Conservation (phyloP, 2,888 invertebrate species). For the Trissolcus brochymenae region DNA sequence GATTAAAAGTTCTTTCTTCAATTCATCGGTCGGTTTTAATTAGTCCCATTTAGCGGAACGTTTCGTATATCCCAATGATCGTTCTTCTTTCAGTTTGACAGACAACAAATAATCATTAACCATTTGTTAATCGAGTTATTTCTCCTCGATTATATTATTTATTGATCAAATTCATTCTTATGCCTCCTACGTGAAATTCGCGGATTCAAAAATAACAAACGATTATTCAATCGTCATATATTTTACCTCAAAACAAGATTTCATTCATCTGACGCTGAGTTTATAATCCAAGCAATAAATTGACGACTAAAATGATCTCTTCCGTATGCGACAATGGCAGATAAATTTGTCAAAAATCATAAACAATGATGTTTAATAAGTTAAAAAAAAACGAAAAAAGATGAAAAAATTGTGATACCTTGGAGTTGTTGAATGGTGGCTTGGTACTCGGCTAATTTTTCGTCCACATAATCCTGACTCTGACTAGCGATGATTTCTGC, state of each 20-base stretch:
- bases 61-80: background rate
- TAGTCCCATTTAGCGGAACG: background rate
- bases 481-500: conserved; percentile 95
- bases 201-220: conserved; percentile 18
- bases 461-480: conserved; percentile 95
- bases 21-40: background rate
- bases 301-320: conserved; percentile 1
- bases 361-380: background rate
- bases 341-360: no score
- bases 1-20: conserved; percentile 13
- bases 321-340: no score
- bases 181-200: conserved; percentile 1
- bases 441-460: conserved; percentile 94
- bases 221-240: conserved; percentile 7
- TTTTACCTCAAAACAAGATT: no score
- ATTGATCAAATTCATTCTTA: conserved; percentile 1
- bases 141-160: background rate
- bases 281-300: conserved; percentile 4
- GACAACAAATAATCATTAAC: background rate
- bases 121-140: background rate
- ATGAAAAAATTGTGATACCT: conserved; percentile 67
- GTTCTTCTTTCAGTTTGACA: background rate
- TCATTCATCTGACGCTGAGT: no score
- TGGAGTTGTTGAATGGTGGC: conserved; percentile 92
- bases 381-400: background rate